These are phyloP conservation scores for Catalaphyllia jardinei DNA, from an alignment of 64 coral and sea anemone species.

Conservation along the genomic window DNA sequence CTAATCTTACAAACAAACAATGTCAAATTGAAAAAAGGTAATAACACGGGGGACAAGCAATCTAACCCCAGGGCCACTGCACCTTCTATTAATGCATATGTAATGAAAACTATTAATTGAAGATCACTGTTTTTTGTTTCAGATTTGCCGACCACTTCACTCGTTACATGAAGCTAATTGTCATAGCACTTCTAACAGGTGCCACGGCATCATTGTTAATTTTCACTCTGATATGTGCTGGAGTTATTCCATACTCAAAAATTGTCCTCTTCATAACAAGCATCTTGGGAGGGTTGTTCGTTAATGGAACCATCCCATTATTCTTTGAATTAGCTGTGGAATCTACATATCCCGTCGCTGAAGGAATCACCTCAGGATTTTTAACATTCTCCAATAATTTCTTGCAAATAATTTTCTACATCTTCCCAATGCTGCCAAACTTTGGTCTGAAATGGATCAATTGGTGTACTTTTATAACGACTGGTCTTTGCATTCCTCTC, in stretches of 20 bases:
- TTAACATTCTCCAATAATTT: slow-evolving; percentile 94
- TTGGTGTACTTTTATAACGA: slow-evolving; percentile 85
- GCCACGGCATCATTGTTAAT: slow-evolving; percentile 69
- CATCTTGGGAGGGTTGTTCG: slow-evolving; percentile 85
- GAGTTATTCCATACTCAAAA: slow-evolving; percentile 61
- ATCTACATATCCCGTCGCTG: slow-evolving; percentile 92
- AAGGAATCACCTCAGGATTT: slow-evolving; percentile 89
- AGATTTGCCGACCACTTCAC: slow-evolving; percentile 98
- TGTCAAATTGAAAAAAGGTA: no score
- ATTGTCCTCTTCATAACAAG: slow-evolving; percentile 74
- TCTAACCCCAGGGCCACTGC: background rate
- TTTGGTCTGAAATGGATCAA: slow-evolving; percentile 97
- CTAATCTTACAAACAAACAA: no score
- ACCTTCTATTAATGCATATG: background rate
- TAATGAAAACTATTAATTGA: background rate
- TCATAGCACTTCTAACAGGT: slow-evolving; percentile 58
- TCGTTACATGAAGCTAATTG: slow-evolving; percentile 84
- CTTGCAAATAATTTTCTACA: slow-evolving; percentile 88
- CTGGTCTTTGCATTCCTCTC: slow-evolving; percentile 67
- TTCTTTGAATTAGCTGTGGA: slow-evolving; percentile 97
- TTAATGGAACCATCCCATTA: slow-evolving; percentile 93
- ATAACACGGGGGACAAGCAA: no score
- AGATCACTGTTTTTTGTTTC: background rate
- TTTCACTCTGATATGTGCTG: slow-evolving; percentile 79
- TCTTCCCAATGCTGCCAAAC: slow-evolving; percentile 89